phyloP scores from a whole-genome alignment of 1,140 invertebrate genomes.

The Rhopalosiphum maidis region DNA sequence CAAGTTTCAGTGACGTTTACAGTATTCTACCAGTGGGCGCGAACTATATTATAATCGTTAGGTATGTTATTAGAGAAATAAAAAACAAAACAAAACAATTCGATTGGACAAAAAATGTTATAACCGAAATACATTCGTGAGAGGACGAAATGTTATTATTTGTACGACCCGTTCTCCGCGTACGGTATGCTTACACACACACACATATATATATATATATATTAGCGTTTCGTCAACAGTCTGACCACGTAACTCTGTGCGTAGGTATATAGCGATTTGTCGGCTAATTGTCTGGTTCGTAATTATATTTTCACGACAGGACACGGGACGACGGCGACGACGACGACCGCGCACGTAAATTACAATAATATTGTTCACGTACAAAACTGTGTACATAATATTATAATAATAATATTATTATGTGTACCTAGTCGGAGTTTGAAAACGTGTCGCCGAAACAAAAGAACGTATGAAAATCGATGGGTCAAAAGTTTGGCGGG shows the following conservation, averaged over 20 bases:
- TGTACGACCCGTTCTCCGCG: background rate
- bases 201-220: too few species aligned
- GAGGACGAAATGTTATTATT: background rate
- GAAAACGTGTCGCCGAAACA: constrained; percentile 2
- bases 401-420: too few species aligned
- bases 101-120: background rate
- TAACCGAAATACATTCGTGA: background rate
- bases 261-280: background rate
- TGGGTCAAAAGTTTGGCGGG: background rate
- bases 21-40: background rate
- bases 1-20: background rate
- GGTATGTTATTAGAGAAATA: background rate
- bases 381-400: background rate
- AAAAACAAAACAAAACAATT: background rate
- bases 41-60: background rate
- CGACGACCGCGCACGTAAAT: background rate
- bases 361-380: constrained; percentile 9
- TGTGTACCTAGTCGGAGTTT: background rate
- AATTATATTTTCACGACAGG: background rate
- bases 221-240: background rate
- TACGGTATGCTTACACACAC: too few species aligned
- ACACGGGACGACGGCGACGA: background rate
- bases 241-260: background rate
- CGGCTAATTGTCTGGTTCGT: background rate
- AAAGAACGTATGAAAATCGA: background rate